Conservation (phyloP, 2,797 vertebrate genomes). For the Rhinoraja longicauda region DNA sequence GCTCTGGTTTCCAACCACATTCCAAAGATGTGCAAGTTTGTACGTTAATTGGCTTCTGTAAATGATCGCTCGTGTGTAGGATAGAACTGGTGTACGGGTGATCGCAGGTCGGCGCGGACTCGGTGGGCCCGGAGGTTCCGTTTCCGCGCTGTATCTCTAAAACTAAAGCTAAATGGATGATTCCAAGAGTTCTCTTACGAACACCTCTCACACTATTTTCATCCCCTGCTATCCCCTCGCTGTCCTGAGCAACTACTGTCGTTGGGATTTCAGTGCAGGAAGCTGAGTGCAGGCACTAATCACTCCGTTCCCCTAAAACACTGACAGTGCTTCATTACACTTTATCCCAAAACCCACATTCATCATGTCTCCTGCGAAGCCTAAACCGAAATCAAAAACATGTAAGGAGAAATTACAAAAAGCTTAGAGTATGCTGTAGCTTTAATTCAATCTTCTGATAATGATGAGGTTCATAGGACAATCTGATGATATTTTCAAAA, state of each 20-base stretch:
- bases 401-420: not conserved
- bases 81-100: no score
- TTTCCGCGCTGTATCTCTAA: no score
- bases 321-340: not conserved
- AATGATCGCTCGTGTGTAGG: no score
- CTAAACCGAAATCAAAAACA: no score
- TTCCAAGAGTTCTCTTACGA: not conserved
- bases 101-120: no score
- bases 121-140: no score
- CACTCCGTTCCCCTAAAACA: not conserved
- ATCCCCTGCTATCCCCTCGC: not conserved
- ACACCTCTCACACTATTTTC: not conserved
- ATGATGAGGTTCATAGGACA: not conserved
- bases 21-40: no score
- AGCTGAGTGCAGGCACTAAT: not conserved
- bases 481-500: not conserved
- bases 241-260: not conserved
- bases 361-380: not conserved
- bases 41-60: no score
- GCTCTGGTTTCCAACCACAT: no score
- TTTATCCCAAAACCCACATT: not conserved
- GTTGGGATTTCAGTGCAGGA: not conserved
- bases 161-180: no score
- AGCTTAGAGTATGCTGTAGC: not conserved
- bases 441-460: slow-evolving; percentile 4